phyloP scores from a whole-genome alignment of 1,140 invertebrate species.

The Sweltsa coloradensis region DNA sequence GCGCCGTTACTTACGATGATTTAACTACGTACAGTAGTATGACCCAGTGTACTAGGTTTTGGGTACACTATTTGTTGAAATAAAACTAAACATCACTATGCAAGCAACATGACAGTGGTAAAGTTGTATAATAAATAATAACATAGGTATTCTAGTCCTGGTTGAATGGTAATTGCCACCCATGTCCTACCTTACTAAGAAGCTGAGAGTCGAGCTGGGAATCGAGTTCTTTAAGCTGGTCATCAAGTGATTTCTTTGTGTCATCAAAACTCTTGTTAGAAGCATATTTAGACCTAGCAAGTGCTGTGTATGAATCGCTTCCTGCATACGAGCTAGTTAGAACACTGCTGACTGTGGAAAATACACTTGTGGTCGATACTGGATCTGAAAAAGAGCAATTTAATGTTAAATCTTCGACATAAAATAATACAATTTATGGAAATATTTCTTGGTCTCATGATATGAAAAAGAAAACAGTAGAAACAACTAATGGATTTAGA shows the following conservation, averaged over 20 bases:
- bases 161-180: too few species aligned
- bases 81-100: too few species aligned
- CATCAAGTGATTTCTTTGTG: slow-evolving; percentile 62
- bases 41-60: too few species aligned
- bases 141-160: slow-evolving; percentile 1
- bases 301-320: slow-evolving; percentile 25
- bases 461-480: too few species aligned
- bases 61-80: too few species aligned
- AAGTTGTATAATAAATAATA: neutral
- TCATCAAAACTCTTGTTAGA: slow-evolving; percentile 52
- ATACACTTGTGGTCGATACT: slow-evolving; percentile 22
- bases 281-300: slow-evolving; percentile 30
- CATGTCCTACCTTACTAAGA: slow-evolving; percentile 49
- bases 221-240: slow-evolving; percentile 70
- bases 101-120: too few species aligned
- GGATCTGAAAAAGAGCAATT: slow-evolving; percentile 17
- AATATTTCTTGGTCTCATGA: too few species aligned
- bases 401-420: neutral
- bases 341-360: slow-evolving; percentile 38
- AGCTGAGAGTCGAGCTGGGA: slow-evolving; percentile 46
- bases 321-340: slow-evolving; percentile 43
- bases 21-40: too few species aligned
- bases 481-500: too few species aligned
- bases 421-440: slow-evolving; percentile 2
- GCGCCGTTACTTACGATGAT: too few species aligned